Conservation (phyloP, 2,888 invertebrate species). For the Gnatocerus cornutus region DNA sequence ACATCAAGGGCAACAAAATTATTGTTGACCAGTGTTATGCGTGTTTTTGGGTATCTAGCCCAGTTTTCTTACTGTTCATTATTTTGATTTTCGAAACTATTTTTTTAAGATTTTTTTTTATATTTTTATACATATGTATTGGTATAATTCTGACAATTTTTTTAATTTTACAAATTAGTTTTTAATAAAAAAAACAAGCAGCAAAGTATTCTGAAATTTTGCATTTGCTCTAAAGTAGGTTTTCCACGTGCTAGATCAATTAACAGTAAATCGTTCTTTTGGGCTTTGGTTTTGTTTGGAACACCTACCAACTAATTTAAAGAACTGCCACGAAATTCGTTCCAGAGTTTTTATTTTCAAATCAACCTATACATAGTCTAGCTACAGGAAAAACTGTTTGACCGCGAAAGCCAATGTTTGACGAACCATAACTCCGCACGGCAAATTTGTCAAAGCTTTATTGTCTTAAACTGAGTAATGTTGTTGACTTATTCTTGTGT, state of each 20-base stretch:
- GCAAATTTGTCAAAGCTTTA: conserved; percentile 29
- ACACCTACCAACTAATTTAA: conserved; percentile 33
- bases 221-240: too few species aligned
- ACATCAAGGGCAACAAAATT: too few species aligned
- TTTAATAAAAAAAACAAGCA: too few species aligned
- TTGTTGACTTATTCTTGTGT: conserved; percentile 22
- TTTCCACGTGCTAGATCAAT: conserved; percentile 1
- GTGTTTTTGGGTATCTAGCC: too few species aligned
- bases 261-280: conserved; percentile 18
- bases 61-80: too few species aligned
- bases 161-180: too few species aligned
- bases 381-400: conserved; percentile 37
- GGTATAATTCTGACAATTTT: too few species aligned
- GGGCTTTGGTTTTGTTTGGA: conserved; percentile 10
- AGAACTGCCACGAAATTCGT: conserved; percentile 32
- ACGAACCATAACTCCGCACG: conserved; percentile 37
- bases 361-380: conserved; percentile 18
- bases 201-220: too few species aligned
- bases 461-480: conserved; percentile 20
- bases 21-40: too few species aligned
- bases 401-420: conserved; percentile 36
- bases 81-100: too few species aligned
- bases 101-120: too few species aligned
- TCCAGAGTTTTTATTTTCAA: conserved; percentile 26
- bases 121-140: too few species aligned